Conservation (phyloP, 2,888 invertebrate genomes). For the Cremastinae sp. region DNA sequence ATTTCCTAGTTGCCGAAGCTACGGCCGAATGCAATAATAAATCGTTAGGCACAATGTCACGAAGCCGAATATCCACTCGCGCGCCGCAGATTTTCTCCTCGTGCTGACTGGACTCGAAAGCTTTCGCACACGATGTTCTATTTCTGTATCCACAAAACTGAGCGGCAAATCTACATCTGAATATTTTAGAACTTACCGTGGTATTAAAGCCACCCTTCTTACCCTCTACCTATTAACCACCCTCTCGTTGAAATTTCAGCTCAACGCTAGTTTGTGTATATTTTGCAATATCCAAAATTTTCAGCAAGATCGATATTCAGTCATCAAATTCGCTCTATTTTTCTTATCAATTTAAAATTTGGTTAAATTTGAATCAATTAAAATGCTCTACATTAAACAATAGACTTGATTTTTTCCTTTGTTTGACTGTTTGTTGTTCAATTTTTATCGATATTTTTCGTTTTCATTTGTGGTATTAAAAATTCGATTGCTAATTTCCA, state of each 20-base stretch:
- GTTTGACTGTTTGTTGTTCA: no score
- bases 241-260: constrained; percentile 31
- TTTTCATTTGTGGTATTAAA: no score
- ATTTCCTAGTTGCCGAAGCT: constrained; percentile 13
- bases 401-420: no score
- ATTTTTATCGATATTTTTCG: no score
- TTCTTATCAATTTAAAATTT: no score
- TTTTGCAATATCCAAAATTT: no score
- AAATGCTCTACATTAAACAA: no score
- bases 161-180: constrained; percentile 76
- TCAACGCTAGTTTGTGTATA: constrained; percentile 13
- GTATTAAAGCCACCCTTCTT: constrained; percentile 79
- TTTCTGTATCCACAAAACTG: constrained; percentile 9
- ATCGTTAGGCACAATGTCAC: constrained; percentile 75
- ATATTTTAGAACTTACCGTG: constrained; percentile 77
- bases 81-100: constrained; percentile 74
- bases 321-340: no score
- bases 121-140: constrained; percentile 21
- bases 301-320: no score
- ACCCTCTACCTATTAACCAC: constrained; percentile 78
- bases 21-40: constrained; percentile 69
- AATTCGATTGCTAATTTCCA: no score
- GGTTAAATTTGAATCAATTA: no score
- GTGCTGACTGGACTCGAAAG: constrained; percentile 36
- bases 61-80: constrained; percentile 72